Conservation (phyloP, 1,140 invertebrate genomes). For the Tachypleus tridentatus region DNA sequence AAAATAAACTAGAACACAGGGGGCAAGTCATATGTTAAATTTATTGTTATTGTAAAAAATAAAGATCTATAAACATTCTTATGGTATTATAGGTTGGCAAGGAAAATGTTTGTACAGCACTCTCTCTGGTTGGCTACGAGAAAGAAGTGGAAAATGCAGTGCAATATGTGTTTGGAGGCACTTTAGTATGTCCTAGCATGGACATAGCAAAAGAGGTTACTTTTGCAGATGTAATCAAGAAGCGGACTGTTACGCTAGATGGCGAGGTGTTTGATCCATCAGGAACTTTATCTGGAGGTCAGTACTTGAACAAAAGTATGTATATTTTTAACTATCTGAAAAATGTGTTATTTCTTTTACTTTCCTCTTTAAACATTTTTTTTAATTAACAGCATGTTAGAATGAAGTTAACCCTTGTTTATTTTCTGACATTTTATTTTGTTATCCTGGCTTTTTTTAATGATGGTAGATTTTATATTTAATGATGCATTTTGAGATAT, state of each 20-base stretch:
- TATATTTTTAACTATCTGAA: too few relatives aligned
- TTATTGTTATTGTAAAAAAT: not conserved
- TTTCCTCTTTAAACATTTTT: too few relatives aligned
- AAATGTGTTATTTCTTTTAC: too few relatives aligned
- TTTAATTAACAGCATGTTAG: too few relatives aligned
- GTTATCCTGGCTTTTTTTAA: too few relatives aligned
- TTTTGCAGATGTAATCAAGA: constrained; percentile 59
- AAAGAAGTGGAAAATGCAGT: constrained; percentile 58
- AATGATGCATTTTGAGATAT: too few relatives aligned
- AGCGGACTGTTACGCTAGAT: constrained; percentile 73
- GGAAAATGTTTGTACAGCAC: constrained; percentile 68
- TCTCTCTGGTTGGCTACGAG: constrained; percentile 69
- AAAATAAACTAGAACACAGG: too few relatives aligned
- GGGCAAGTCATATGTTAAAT: not conserved
- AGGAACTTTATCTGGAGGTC: constrained; percentile 66
- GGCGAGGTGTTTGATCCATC: constrained; percentile 84
- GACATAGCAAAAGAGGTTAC: constrained; percentile 60
- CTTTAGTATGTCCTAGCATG: constrained; percentile 71
- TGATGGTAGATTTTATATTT: too few relatives aligned
- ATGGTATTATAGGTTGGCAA: constrained; percentile 43
- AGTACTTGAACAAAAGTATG: too few relatives aligned
- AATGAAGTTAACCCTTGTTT: too few relatives aligned
- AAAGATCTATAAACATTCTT: not conserved
- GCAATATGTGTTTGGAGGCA: constrained; percentile 75
- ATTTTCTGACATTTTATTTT: too few relatives aligned